Conservation (phyloP, 2,113 vertebrate species). For the Plestiodon gilberti region DNA sequence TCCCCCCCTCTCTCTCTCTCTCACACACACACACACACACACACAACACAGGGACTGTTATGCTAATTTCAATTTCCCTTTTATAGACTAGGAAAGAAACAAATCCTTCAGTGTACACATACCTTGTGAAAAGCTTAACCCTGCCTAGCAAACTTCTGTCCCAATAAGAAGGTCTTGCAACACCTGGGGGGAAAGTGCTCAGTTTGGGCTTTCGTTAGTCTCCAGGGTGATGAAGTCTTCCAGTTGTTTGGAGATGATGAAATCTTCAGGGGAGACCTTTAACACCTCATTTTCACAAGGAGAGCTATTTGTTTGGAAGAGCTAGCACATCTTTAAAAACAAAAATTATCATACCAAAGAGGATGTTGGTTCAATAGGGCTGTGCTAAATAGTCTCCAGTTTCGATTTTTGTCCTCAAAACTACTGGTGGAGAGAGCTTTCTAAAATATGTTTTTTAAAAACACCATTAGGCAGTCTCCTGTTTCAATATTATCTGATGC, state of each 20-base stretch:
- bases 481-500: no score
- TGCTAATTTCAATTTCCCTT: background rate
- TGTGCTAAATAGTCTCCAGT: no score
- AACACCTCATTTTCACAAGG: background rate
- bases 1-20: no score
- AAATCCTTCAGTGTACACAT: background rate
- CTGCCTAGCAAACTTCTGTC: background rate
- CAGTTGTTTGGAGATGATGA: background rate
- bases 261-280: background rate
- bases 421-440: background rate
- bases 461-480: no score
- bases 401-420: no score
- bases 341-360: background rate
- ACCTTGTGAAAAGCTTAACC: background rate
- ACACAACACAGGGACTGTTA: background rate
- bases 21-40: background rate
- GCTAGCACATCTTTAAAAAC: background rate
- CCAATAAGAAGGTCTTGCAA: background rate
- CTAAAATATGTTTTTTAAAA: no score
- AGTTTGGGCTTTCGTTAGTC: background rate
- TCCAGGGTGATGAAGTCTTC: background rate
- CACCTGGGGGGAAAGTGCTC: background rate
- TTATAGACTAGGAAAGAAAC: background rate
- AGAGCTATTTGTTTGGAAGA: background rate
- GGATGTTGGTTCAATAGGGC: no score